Percentiles rank a stretch among this genome's conserved stretches.
phyloP scores from a whole-genome alignment of 1,140 invertebrate genomes.

The Drosophila teissieri region DNA sequence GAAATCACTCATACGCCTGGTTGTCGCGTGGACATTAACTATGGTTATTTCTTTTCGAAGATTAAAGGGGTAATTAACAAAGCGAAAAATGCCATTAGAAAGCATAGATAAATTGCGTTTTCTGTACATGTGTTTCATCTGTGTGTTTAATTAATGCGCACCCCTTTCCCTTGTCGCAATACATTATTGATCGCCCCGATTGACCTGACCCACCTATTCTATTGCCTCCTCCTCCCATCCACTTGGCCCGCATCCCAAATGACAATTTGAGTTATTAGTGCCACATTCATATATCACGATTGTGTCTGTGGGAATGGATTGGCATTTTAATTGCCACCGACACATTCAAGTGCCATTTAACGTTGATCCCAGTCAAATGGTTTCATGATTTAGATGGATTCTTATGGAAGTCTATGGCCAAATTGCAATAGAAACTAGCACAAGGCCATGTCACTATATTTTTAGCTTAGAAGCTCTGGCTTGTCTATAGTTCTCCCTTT shows the following conservation, averaged over 20 bases:
- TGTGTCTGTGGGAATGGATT: constrained; percentile 41
- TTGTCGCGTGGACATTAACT: neutral
- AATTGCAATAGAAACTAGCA: constrained; percentile 1
- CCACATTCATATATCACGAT: constrained; percentile 53
- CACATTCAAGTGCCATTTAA: constrained; percentile 42
- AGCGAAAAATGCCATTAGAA: constrained; percentile 3
- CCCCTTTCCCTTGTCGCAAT: constrained; percentile 18
- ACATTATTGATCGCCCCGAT: constrained; percentile 30
- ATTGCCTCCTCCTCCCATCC: neutral
- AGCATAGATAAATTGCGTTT: neutral
- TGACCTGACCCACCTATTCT: constrained; percentile 19
- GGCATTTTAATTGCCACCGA: constrained; percentile 68
- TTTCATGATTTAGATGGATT: constrained; percentile 27
- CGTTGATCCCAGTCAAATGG: constrained; percentile 7
- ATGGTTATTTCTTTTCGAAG: neutral
- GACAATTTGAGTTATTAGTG: constrained; percentile 62
- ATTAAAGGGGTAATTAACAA: constrained; percentile 2
- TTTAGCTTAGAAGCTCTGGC: neutral
- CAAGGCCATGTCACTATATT: neutral
- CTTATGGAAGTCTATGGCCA: neutral
- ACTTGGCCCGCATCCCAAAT: constrained; percentile 11
- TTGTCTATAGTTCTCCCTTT: neutral
- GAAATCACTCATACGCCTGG: constrained; percentile 14
- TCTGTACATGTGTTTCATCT: neutral
- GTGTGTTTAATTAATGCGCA: constrained; percentile 32